Percentiles rank a stretch among this genome's conserved stretches.
phyloP scores from a whole-genome alignment of 2,797 vertebrate genomes.

The Girardinus metallicus region DNA sequence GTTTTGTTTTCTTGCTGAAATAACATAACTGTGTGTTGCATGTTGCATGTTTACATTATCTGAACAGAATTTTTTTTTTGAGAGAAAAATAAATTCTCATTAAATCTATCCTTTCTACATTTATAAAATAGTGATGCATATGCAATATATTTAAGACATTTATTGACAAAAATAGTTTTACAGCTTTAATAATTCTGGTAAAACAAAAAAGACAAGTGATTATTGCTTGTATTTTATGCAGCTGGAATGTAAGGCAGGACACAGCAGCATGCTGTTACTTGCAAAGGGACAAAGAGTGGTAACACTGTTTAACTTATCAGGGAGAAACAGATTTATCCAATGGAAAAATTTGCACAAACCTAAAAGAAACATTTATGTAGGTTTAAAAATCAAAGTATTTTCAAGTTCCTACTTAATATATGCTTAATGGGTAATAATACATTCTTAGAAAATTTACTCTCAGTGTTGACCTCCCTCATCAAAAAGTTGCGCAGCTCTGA shows the following conservation, averaged over 20 bases:
- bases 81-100: conserved; percentile 6
- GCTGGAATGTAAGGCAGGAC: conserved; percentile 17
- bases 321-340: conserved; percentile 27
- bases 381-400: conserved; percentile 29
- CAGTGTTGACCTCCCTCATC: conserved; percentile 10
- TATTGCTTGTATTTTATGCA: conserved; percentile 30
- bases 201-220: conserved; percentile 32
- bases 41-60: conserved; percentile 9
- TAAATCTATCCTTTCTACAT: background rate
- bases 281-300: conserved; percentile 26
- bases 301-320: conserved; percentile 69
- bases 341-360: conserved; percentile 31
- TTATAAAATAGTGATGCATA: conserved; percentile 9
- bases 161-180: conserved; percentile 65
- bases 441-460: conserved; percentile 27
- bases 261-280: conserved; percentile 10
- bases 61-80: background rate
- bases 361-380: conserved; percentile 14
- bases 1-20: conserved; percentile 14
- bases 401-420: conserved; percentile 34
- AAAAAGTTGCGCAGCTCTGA: conserved; percentile 9
- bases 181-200: conserved; percentile 26
- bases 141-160: conserved; percentile 30
- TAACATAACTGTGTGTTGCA: background rate
- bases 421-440: conserved; percentile 19